Evolutionary conservation across 2,888 invertebrate genomes (phyloP).

Genomic region (Cerastis leucographa): DNA sequence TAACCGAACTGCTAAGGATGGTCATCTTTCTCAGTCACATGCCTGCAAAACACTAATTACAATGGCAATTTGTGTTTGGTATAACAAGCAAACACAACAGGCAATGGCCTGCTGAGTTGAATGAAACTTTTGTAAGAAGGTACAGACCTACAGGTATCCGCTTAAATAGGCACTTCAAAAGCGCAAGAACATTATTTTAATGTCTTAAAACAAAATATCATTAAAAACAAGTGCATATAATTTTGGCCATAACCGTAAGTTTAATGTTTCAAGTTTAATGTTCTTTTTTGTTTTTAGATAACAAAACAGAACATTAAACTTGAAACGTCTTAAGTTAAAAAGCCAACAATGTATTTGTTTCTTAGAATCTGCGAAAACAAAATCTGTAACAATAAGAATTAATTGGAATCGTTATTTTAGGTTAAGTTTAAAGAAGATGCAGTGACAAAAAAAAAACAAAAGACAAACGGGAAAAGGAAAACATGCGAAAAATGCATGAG

Average conservation of each 20-base stretch:
- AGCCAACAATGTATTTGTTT: slow-evolving; percentile 18
- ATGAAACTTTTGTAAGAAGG: neutral
- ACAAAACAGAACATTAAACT: slow-evolving; percentile 37
- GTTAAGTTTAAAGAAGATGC: neutral
- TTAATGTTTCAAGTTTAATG: no score
- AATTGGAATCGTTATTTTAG: neutral
- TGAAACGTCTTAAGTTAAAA: slow-evolving; percentile 33
- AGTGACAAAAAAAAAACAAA: neutral
- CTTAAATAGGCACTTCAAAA: neutral
- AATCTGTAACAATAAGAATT: slow-evolving; percentile 8
- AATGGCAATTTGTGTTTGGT: neutral
- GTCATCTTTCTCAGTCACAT: neutral
- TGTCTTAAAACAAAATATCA: slow-evolving; percentile 14
- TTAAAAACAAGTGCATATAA: slow-evolving; percentile 21
- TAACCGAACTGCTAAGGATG: neutral
- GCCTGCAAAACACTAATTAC: neutral
- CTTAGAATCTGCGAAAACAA: slow-evolving; percentile 21
- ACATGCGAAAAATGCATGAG: neutral
- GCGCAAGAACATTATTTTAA: slow-evolving; percentile 3
- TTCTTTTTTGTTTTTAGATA: no score
- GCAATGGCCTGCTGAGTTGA: neutral
- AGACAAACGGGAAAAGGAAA: neutral
- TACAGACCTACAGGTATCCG: neutral
- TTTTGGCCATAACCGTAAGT: slow-evolving; percentile 10
- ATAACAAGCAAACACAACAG: no score